A percentile compares a stretch with the other conserved stretches of the same genome.
These are phyloP conservation scores for Ctenoplectra terminalis DNA, from an alignment of 1,140 invertebrate species.

Conservation along the genomic window DNA sequence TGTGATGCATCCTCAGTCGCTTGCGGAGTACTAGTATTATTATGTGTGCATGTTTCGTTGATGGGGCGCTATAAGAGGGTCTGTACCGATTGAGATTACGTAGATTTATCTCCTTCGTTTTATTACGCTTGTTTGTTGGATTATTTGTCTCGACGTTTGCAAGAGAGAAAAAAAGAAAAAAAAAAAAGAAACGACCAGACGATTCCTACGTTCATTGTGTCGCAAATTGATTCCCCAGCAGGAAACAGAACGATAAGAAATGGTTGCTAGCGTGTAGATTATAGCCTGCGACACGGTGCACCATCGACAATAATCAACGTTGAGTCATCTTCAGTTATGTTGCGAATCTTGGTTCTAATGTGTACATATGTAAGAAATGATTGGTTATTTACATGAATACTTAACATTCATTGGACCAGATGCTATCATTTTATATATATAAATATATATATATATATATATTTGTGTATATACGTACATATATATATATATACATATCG, in stretches of 20 bases:
- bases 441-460: slow-evolving; percentile 24
- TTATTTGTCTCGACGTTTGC: slow-evolving; percentile 31
- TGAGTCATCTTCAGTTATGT: slow-evolving; percentile 49
- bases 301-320: slow-evolving; percentile 66
- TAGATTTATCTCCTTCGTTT: slow-evolving; percentile 43
- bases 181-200: not conserved
- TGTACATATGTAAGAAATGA: slow-evolving; percentile 58
- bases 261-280: not conserved
- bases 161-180: not conserved
- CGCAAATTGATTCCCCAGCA: not conserved
- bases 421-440: slow-evolving; percentile 47
- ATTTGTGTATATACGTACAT: slow-evolving; percentile 37
- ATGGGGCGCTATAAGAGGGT: slow-evolving; percentile 35
- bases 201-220: slow-evolving; percentile 19
- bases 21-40: slow-evolving; percentile 52
- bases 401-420: slow-evolving; percentile 72
- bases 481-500: slow-evolving; percentile 2
- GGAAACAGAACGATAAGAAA: not conserved
- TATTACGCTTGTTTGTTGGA: slow-evolving; percentile 36
- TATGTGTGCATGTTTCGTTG: slow-evolving; percentile 36
- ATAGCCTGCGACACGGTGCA: slow-evolving; percentile 36
- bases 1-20: slow-evolving; percentile 56
- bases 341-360: slow-evolving; percentile 44
- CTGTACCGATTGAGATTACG: slow-evolving; percentile 55
- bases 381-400: slow-evolving; percentile 68